Conservation (phyloP, 2,113 vertebrate species). For the Hemicordylus capensis region DNA sequence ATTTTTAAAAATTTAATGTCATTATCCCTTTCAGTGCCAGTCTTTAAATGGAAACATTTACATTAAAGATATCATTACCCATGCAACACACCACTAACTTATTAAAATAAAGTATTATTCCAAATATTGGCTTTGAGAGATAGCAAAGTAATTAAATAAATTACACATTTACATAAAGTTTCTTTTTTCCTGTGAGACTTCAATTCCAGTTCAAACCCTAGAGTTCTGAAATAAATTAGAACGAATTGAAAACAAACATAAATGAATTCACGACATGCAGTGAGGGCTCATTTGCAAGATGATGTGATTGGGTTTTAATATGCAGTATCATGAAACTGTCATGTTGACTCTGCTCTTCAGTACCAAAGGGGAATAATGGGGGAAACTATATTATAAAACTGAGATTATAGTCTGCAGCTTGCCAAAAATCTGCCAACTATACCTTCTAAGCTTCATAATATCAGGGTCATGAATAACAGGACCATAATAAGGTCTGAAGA, state of each 20-base stretch:
- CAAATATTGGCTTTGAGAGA: slow-evolving; percentile 59
- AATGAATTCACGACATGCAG: slow-evolving; percentile 48
- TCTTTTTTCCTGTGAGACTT: slow-evolving; percentile 39
- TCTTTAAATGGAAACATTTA: not conserved
- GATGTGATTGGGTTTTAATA: slow-evolving; percentile 64
- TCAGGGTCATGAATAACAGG: not conserved
- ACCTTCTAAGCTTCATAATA: not conserved
- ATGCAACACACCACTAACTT: not conserved
- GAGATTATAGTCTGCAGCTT: not conserved
- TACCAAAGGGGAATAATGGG: slow-evolving; percentile 46
- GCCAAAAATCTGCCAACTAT: not conserved
- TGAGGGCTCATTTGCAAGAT: slow-evolving; percentile 45
- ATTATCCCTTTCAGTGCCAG: not conserved
- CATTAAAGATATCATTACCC: slow-evolving; percentile 15
- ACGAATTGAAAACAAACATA: slow-evolving; percentile 53
- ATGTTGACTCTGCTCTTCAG: slow-evolving; percentile 55
- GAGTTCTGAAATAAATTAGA: slow-evolving; percentile 61
- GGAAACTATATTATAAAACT: slow-evolving; percentile 1
- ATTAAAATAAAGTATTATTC: slow-evolving; percentile 34
- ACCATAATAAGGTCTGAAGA: not conserved
- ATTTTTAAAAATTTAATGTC: not conserved
- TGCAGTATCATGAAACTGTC: slow-evolving; percentile 58
- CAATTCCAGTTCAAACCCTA: slow-evolving; percentile 10
- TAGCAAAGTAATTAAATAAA: slow-evolving; percentile 53
- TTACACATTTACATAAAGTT: slow-evolving; percentile 46